Evolutionary conservation across 2,113 vertebrate genomes (phyloP), one percentile per base, ranked within the genome.

Genomic region (Eretmochelys imbricata): DNA sequence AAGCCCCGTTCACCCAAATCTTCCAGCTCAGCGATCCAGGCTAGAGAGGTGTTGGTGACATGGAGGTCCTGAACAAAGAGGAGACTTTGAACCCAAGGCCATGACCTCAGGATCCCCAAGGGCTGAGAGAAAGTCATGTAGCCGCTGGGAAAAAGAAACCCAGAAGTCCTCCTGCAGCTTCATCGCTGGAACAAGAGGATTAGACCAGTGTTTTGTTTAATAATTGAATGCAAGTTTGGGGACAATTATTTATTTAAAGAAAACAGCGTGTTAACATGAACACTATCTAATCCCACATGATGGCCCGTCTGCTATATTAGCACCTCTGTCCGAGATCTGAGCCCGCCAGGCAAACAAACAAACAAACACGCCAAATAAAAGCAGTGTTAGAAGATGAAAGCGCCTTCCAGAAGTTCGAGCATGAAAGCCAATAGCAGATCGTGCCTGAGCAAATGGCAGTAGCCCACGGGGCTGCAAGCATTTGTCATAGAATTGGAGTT

Each of bases 201-300:
- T 13, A 62, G 6, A 9, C 81, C 89, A 0, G 49, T 3, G 62
- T 86, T 91, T 59, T 82, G 49, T 76, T 93, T 29, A 84, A 90
- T 88, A 84, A 93, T 75, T 65, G 75, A 94, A 38, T 0, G 31
- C 35, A 0, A 1, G 85, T 87, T 92, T 75, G 57, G 80, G 89
- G 48, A 46, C 65, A 65, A 92, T 83, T 16, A 83, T 89, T 91
- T 87, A 76, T 92, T 93, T 54, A 85, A 31, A 91, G 89, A 89
- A 29, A 87, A 29, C 85, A 85, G 85, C 13, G 2, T 78, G 95
- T 91, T 92, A 90, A 94, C 89, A 51, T 72, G 93, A 49, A 55
- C 12, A 22, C 50, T 2, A 22, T 31, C 51, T 48, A 46, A 83
- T 90, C 88, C 86, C 80, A 1, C 1, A 35, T 4, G 92, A 72